Percentiles rank a stretch among this genome's conserved stretches.
Evolutionary conservation across 2,888 invertebrate genomes (phyloP).

Genomic region (Rhodophaea formosa): DNA sequence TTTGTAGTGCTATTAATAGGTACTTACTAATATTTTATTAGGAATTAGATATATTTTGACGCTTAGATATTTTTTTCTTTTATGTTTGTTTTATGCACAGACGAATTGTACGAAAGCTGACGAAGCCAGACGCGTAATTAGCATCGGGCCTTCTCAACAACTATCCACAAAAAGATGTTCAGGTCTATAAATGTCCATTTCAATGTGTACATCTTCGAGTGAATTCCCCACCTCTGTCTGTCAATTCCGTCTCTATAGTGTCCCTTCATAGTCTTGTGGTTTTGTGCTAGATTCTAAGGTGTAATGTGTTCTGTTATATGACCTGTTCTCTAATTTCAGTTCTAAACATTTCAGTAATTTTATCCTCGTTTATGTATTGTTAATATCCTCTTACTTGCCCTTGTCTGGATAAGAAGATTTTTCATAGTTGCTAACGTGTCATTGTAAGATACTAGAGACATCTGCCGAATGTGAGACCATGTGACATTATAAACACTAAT

Average conservation of each 20-base stretch:
- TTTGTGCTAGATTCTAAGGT: not conserved
- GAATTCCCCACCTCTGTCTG: not conserved
- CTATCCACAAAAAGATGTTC: slow-evolving; percentile 42
- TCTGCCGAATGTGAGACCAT: no score
- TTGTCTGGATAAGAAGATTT: no score
- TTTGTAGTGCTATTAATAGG: no score
- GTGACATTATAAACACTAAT: no score
- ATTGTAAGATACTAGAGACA: no score
- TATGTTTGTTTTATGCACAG: slow-evolving; percentile 64
- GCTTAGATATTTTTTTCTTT: slow-evolving; percentile 26
- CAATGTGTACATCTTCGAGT: slow-evolving; percentile 24
- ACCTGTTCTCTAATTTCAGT: not conserved
- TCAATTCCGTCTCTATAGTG: not conserved
- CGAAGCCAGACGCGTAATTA: slow-evolving; percentile 51
- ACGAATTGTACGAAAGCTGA: slow-evolving; percentile 74
- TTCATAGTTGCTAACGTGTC: no score
- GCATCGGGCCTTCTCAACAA: slow-evolving; percentile 54
- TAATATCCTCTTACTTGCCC: no score
- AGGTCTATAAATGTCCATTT: slow-evolving; percentile 48
- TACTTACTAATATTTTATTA: no score
- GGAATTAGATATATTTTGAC: not conserved
- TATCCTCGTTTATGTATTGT: not conserved
- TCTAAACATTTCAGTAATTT: not conserved
- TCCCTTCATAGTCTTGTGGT: slow-evolving; percentile 2
- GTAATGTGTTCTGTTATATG: not conserved